Percentiles rank a stretch among this genome's conserved stretches.
Conservation (phyloP, 2,888 invertebrate genomes). For the Papilio demoleus region DNA sequence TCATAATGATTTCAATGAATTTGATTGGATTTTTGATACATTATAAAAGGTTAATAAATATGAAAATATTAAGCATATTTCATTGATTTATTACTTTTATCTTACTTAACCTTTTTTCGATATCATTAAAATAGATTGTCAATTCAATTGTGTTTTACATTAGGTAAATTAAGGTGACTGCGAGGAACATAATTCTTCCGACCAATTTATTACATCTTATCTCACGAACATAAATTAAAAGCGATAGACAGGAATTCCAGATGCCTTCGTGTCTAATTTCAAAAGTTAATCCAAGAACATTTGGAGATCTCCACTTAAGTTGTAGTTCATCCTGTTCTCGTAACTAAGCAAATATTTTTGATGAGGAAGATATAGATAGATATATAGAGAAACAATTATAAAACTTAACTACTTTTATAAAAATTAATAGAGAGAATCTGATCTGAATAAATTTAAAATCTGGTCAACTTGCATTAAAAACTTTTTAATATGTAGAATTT, state of each 20-base stretch:
- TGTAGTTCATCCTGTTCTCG: background rate
- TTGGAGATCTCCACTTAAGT: background rate
- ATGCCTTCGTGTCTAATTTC: slow-evolving; percentile 26
- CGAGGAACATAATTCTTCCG: slow-evolving; percentile 29
- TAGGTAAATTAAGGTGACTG: slow-evolving; percentile 40
- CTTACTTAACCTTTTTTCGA: slow-evolving; percentile 16
- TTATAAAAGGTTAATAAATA: background rate
- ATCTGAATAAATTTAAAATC: too few species aligned
- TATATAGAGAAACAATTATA: too few species aligned
- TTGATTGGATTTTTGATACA: background rate
- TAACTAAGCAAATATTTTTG: background rate
- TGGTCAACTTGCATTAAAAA: too few species aligned
- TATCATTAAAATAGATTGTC: slow-evolving; percentile 40
- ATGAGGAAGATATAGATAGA: too few species aligned
- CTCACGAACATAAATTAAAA: slow-evolving; percentile 41
- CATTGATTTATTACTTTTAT: background rate
- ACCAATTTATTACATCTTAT: slow-evolving; percentile 42
- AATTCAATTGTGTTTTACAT: slow-evolving; percentile 35
- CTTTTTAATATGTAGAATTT: too few species aligned
- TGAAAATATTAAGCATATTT: too few species aligned
- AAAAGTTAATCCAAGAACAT: slow-evolving; percentile 12
- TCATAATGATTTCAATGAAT: background rate
- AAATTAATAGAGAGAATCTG: too few species aligned
- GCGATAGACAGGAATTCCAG: slow-evolving; percentile 40
- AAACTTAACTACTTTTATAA: too few species aligned